Conservation (phyloP, 2,888 invertebrate species). For the Ptychoptera albimana region DNA sequence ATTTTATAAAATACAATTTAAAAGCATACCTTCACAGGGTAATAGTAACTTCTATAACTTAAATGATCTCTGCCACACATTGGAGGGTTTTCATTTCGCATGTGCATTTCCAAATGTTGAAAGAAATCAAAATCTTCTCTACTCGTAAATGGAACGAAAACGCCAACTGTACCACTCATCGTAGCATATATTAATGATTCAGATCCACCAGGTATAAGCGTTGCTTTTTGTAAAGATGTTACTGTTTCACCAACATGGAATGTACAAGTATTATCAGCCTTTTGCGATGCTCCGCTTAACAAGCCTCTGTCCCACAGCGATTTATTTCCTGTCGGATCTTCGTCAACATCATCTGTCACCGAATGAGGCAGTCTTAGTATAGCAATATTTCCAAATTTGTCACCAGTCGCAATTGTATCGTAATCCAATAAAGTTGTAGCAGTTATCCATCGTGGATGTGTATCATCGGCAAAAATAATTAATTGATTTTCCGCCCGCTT, state of each 20-base stretch:
- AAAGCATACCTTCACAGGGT: constrained; percentile 78
- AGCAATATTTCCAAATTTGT: constrained; percentile 94
- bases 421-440: constrained; percentile 86
- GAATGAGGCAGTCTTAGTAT: constrained; percentile 80
- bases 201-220: constrained; percentile 92
- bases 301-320: constrained; percentile 90
- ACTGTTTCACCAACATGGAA: constrained; percentile 95
- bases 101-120: constrained; percentile 98
- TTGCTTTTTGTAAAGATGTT: constrained; percentile 89
- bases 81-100: constrained; percentile 93
- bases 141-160: constrained; percentile 85
- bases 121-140: constrained; percentile 98
- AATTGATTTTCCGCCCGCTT: constrained; percentile 92
- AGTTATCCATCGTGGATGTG: constrained; percentile 92
- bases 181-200: constrained; percentile 95
- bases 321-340: constrained; percentile 97
- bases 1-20: neutral
- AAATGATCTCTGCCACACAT: constrained; percentile 95
- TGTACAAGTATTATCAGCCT: constrained; percentile 80
- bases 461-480: constrained; percentile 96
- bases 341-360: constrained; percentile 94
- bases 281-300: constrained; percentile 93
- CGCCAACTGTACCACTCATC: constrained; percentile 84
- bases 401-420: constrained; percentile 88
- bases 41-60: constrained; percentile 93